These are phyloP conservation scores for Drosophila dunni DNA, from an alignment of 1,140 invertebrate species.

Conservation along the genomic window DNA sequence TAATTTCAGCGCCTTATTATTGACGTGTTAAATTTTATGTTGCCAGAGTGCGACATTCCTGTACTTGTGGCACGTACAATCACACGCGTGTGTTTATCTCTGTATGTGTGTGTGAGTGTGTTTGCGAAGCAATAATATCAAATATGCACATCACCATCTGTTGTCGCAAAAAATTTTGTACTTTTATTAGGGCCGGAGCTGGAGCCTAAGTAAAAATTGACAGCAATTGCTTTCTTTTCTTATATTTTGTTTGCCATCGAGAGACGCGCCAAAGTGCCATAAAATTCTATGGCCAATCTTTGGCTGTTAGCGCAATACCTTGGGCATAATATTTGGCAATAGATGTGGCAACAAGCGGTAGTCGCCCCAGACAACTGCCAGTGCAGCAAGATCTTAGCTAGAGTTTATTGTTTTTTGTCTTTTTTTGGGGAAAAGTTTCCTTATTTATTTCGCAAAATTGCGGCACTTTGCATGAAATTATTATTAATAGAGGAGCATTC, in stretches of 20 bases:
- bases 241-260: conserved; percentile 39
- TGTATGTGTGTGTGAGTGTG: conserved; percentile 6
- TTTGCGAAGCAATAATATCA: conserved; percentile 64
- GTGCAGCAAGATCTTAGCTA: conserved; percentile 27
- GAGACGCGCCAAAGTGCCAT: conserved; percentile 66
- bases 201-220: conserved; percentile 73
- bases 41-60: conserved; percentile 49
- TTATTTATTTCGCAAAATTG: conserved; percentile 48
- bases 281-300: conserved; percentile 79
- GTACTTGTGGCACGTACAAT: conserved; percentile 12
- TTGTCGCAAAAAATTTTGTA: conserved; percentile 59
- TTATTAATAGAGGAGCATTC: conserved; percentile 46
- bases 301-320: conserved; percentile 70
- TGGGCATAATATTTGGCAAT: conserved; percentile 63
- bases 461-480: conserved; percentile 53
- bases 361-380: neutral
- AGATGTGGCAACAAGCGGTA: conserved; percentile 6
- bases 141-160: conserved; percentile 78
- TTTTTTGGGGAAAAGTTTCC: conserved; percentile 30
- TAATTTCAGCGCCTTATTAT: conserved; percentile 53
- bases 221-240: conserved; percentile 68
- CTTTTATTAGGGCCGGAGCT: conserved; percentile 56
- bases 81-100: neutral
- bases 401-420: conserved; percentile 40
- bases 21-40: conserved; percentile 71